Evolutionary conservation across 2,797 vertebrate genomes (phyloP).

Genomic region (Luscinia megarhynchos): DNA sequence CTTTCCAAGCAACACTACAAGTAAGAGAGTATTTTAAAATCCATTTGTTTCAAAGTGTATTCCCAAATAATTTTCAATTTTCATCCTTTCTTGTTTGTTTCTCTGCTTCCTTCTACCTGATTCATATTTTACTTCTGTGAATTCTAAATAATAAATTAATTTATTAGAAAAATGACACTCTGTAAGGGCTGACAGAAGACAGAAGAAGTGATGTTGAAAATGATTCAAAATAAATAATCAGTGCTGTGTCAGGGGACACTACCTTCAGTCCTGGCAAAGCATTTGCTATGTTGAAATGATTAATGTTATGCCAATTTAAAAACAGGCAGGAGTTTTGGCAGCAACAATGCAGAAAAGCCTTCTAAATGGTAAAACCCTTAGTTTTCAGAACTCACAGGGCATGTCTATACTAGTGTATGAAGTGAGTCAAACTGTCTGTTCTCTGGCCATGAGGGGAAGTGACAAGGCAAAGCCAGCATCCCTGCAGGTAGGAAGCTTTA

Average conservation of each 20-base stretch:
- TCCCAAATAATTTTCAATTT: background rate
- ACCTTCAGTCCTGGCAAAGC: background rate
- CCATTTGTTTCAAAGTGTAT: background rate
- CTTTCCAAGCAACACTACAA: background rate
- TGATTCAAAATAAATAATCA: constrained; percentile 24
- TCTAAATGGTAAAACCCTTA: background rate
- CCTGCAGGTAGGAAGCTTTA: fast-evolving
- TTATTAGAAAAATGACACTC: constrained; percentile 15
- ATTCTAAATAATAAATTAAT: constrained; percentile 12
- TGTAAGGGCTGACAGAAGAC: background rate
- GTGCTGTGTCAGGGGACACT: background rate
- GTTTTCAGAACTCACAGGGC: background rate
- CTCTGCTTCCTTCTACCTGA: background rate
- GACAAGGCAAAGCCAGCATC: background rate
- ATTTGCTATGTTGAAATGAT: background rate
- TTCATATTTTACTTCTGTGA: background rate
- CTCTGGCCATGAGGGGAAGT: background rate
- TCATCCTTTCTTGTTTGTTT: background rate
- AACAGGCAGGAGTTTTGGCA: background rate
- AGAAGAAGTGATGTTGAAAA: background rate
- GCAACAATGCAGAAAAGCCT: background rate
- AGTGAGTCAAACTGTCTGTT: background rate
- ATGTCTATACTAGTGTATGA: background rate
- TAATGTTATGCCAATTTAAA: background rate
- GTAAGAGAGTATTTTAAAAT: background rate